These are phyloP conservation scores for Gobius niger DNA, from an alignment of 2,113 vertebrate species.

Conservation along the genomic window DNA sequence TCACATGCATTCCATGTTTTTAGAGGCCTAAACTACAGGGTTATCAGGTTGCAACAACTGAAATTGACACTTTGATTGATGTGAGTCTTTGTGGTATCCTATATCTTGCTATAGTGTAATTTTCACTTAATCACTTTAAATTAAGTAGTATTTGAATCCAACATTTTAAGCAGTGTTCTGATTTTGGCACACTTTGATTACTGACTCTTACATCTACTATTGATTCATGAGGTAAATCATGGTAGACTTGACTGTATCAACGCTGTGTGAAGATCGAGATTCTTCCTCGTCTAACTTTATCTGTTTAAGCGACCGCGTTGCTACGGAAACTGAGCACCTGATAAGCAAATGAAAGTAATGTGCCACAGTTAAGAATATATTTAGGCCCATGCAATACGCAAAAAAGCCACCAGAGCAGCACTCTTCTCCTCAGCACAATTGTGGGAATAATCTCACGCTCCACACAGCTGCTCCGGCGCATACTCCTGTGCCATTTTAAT, in stretches of 20 bases:
- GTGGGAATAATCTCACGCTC: conserved; percentile 29
- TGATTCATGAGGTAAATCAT: background rate
- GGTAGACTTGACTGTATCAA: background rate
- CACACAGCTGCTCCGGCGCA: conserved; percentile 16
- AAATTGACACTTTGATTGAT: too few relatives aligned
- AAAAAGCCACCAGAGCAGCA: conserved; percentile 42
- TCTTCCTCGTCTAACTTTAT: conserved; percentile 1
- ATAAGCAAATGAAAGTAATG: conserved; percentile 68
- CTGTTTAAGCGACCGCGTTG: conserved; percentile 59
- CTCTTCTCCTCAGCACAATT: conserved; percentile 29
- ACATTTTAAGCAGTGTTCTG: too few relatives aligned
- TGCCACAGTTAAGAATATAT: conserved; percentile 62
- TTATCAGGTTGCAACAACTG: too few relatives aligned
- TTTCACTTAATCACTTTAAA: too few relatives aligned
- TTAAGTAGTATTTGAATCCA: too few relatives aligned
- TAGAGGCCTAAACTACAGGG: too few relatives aligned
- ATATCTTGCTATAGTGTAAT: too few relatives aligned
- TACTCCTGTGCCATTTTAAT: conserved; percentile 35
- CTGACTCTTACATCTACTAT: background rate
- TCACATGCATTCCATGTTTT: too few relatives aligned
- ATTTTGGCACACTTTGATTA: too few relatives aligned
- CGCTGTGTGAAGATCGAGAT: background rate
- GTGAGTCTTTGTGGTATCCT: too few relatives aligned
- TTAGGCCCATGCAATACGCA: conserved; percentile 50
- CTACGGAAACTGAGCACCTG: conserved; percentile 69